phyloP scores from a whole-genome alignment of 2,888 invertebrate genomes.

The Cryptophagus acutangulus region DNA sequence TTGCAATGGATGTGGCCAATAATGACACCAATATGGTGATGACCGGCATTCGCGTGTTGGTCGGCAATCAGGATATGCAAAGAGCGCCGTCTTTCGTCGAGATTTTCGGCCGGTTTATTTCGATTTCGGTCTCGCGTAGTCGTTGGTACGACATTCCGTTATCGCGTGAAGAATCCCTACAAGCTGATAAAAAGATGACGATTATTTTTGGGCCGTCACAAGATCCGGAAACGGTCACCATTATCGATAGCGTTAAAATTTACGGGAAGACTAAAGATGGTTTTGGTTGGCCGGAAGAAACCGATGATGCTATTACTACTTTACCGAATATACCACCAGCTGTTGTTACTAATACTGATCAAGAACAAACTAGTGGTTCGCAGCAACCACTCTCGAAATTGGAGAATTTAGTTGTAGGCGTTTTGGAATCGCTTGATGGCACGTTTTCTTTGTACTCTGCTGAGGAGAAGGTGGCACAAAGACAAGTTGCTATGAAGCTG shows the following conservation, averaged over 20 bases:
- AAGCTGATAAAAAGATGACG: conserved; percentile 85
- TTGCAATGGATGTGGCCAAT: conserved; percentile 82
- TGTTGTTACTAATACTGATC: conserved; percentile 38
- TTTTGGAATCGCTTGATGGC: conserved; percentile 70
- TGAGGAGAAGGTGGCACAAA: conserved; percentile 50
- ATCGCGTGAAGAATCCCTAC: conserved; percentile 87
- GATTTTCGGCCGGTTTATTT: conserved; percentile 39
- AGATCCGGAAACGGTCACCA: conserved; percentile 82
- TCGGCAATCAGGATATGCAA: conserved; percentile 79
- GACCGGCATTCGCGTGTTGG: conserved; percentile 65
- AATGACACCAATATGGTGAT: conserved; percentile 85
- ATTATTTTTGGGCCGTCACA: conserved; percentile 80
- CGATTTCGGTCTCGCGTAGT: conserved; percentile 54
- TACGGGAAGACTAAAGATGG: conserved; percentile 94
- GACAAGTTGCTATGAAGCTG: conserved; percentile 58
- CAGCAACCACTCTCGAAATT: conserved; percentile 54
- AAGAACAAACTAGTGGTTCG: conserved; percentile 42
- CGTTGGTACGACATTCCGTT: conserved; percentile 96
- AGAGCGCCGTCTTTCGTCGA: conserved; percentile 74
- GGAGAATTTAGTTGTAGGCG: conserved; percentile 59
- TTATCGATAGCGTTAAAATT: conserved; percentile 86
- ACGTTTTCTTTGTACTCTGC: conserved; percentile 53
- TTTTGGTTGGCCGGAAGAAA: conserved; percentile 96
- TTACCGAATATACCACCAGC: conserved; percentile 27
- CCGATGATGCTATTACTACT: conserved; percentile 60